These are phyloP conservation scores for Petrocephalus microphthalmus DNA, from an alignment of 2,113 vertebrate genomes.

Conservation along the genomic window DNA sequence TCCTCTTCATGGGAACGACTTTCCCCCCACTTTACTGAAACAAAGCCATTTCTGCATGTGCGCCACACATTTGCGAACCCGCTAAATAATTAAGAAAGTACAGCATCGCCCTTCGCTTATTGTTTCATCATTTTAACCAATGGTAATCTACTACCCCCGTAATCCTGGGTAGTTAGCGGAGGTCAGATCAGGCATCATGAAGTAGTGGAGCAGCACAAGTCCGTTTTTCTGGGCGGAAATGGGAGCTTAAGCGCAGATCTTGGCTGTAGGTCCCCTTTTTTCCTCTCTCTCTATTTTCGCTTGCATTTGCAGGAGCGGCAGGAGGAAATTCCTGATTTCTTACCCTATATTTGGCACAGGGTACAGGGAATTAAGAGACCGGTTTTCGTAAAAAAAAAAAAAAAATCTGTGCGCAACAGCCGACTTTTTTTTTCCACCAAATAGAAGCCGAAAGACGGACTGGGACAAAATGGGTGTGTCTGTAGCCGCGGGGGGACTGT, in stretches of 20 bases:
- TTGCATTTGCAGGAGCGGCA: constrained; percentile 59
- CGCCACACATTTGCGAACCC: background rate
- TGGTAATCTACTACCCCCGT: background rate
- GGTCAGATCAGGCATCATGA: background rate
- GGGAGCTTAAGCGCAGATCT: constrained; percentile 22
- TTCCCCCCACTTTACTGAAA: constrained; percentile 9
- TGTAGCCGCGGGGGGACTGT: constrained; percentile 6
- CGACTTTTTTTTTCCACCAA: constrained; percentile 24
- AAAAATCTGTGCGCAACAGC: constrained; percentile 32
- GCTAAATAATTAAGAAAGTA: background rate
- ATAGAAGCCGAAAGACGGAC: constrained; percentile 19
- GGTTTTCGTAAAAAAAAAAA: constrained; percentile 16
- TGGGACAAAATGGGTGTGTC: constrained; percentile 33
- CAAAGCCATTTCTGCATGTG: constrained; percentile 15
- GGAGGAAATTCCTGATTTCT: constrained; percentile 67
- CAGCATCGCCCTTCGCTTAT: background rate
- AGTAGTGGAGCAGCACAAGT: constrained; percentile 6
- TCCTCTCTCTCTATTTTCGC: constrained; percentile 33
- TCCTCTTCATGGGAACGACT: constrained; percentile 21
- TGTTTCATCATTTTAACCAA: background rate
- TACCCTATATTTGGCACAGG: constrained; percentile 60
- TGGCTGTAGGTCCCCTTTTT: constrained; percentile 17
- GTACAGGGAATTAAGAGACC: constrained; percentile 30
- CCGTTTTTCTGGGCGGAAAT: constrained; percentile 31
- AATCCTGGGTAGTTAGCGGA: background rate